These are phyloP conservation scores for Halcyon leucocephala DNA, from an alignment of 2,797 vertebrate species.

Conservation along the genomic window DNA sequence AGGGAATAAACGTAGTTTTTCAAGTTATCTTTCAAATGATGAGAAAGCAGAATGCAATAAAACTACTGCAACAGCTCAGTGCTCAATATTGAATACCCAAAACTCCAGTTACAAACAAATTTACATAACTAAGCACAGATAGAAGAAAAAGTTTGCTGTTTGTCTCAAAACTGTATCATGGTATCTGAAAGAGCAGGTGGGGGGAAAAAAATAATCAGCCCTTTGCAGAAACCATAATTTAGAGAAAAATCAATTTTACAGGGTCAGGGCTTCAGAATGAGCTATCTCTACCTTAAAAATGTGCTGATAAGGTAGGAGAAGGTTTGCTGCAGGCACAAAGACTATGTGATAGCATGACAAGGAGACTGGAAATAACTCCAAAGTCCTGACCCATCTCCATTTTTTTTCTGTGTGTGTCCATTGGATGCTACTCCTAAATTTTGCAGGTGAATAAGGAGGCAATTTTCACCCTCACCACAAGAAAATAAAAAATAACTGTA, in stretches of 20 bases:
- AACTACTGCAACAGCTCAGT: not conserved
- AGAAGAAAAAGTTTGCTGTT: not conserved
- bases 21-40: not conserved
- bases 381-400: not conserved
- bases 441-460: not conserved
- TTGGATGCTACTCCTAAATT: not conserved
- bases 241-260: not conserved
- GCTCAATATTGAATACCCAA: not conserved
- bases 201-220: not conserved
- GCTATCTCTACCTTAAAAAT: not conserved
- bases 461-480: not conserved
- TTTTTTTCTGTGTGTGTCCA: not conserved
- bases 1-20: not conserved
- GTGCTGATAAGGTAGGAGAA: not conserved
- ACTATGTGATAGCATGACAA: not conserved
- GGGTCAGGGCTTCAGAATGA: not conserved
- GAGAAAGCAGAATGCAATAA: not conserved
- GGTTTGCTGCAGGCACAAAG: not conserved
- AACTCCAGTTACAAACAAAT: not conserved
- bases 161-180: not conserved
- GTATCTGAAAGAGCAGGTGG: not conserved
- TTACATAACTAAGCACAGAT: not conserved
- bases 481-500: not conserved
- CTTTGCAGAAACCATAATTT: not conserved
- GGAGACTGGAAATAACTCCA: not conserved